Conservation (phyloP, 2,797 vertebrate species). For the Sebastiscus tertius region DNA sequence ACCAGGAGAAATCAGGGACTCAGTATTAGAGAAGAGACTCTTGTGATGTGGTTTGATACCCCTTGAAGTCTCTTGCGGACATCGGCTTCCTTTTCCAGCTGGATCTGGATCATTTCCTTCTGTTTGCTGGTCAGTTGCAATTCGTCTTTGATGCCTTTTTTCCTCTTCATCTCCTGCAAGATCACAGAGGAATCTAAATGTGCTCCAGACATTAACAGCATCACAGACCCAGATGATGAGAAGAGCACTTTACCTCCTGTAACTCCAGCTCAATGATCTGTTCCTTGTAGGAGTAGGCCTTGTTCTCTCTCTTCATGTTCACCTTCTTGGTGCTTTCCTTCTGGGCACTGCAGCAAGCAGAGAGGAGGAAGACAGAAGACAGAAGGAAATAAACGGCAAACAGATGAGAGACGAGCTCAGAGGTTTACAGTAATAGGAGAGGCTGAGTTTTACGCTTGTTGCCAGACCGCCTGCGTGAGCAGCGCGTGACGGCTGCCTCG, state of each 20-base stretch:
- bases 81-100: conserved; percentile 91
- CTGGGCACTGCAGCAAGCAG: conserved; percentile 85
- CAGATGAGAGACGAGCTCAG: neutral
- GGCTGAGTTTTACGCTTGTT: too few species aligned
- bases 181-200: neutral
- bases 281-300: conserved; percentile 98
- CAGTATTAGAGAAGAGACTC: neutral
- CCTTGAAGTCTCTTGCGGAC: conserved; percentile 88
- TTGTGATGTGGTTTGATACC: conserved; percentile 69
- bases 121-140: conserved; percentile 95
- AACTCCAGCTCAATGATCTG: conserved; percentile 98
- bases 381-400: neutral
- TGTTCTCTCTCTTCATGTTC: conserved; percentile 98
- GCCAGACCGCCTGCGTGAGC: too few species aligned
- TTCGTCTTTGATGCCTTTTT: conserved; percentile 97
- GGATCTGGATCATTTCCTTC: conserved; percentile 93
- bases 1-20: neutral
- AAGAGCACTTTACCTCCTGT: conserved; percentile 87
- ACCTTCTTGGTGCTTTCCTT: conserved; percentile 94
- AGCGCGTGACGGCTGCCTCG: too few species aligned
- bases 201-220: neutral
- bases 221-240: neutral
- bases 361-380: neutral
- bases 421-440: neutral
- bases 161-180: conserved; percentile 94